These are phyloP conservation scores for Hipposideros armiger DNA, from an alignment of 2,113 vertebrate species.

Conservation along the genomic window DNA sequence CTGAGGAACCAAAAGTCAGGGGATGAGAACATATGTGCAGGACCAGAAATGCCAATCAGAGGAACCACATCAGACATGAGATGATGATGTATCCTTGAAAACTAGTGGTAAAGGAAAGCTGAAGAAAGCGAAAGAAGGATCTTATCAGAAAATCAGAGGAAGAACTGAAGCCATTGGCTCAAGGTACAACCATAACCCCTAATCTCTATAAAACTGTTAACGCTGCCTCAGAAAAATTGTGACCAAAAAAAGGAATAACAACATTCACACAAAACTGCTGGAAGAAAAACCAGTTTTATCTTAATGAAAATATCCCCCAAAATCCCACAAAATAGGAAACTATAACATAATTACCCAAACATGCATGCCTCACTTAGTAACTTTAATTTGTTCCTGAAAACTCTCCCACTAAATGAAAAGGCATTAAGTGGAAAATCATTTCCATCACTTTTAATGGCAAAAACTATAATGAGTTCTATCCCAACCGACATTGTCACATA, in stretches of 20 bases:
- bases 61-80: not conserved
- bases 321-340: constrained; percentile 1
- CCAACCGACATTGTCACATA: not conserved
- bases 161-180: not conserved
- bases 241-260: not conserved
- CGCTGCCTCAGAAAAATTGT: not conserved
- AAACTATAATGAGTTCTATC: not conserved
- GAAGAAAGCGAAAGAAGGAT: not conserved
- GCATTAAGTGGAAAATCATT: constrained; percentile 40
- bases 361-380: not conserved
- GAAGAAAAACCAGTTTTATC: constrained; percentile 15
- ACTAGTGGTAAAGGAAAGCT: not conserved
- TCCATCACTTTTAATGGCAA: not conserved
- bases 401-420: constrained; percentile 27
- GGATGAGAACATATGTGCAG: not conserved
- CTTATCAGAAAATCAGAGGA: not conserved
- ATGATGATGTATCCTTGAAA: not conserved
- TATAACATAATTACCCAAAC: not conserved
- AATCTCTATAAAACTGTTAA: not conserved
- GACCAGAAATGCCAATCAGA: not conserved
- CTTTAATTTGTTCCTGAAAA: constrained; percentile 32
- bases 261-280: constrained; percentile 34
- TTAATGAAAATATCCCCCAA: not conserved
- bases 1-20: not conserved
- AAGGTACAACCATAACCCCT: not conserved